phyloP scores from a whole-genome alignment of 1,140 invertebrate genomes.

The Sogatella furcifera region DNA sequence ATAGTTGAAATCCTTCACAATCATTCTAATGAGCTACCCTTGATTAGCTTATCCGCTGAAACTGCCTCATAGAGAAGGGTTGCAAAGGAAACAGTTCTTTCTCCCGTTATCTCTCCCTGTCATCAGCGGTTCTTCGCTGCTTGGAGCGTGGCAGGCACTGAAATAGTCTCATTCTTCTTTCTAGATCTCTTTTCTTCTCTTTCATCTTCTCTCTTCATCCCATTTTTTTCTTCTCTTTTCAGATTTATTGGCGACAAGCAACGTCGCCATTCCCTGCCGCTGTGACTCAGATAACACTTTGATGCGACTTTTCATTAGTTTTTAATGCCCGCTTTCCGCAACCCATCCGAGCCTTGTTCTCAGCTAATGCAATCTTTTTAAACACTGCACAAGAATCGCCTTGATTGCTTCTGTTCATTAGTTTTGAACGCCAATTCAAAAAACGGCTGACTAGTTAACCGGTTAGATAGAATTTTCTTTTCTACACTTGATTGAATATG shows the following conservation, averaged over 20 bases:
- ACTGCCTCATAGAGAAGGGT: neutral
- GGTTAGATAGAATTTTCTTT: too few relatives aligned
- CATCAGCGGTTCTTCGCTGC: neutral
- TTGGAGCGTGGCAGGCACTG: neutral
- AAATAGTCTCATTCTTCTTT: neutral
- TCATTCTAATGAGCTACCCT: neutral
- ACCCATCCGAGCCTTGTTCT: neutral
- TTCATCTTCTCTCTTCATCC: neutral
- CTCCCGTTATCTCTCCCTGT: neutral
- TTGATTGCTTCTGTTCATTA: neutral
- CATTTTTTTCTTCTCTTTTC: neutral
- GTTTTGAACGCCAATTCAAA: too few relatives aligned
- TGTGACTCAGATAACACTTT: neutral
- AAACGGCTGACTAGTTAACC: too few relatives aligned
- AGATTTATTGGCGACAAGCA: neutral
- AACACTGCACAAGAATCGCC: neutral
- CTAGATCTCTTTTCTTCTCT: neutral
- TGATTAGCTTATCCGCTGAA: neutral
- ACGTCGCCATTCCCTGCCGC: constrained; percentile 1
- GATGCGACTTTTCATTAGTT: constrained; percentile 3
- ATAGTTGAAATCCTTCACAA: too few relatives aligned
- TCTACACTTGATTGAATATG: too few relatives aligned
- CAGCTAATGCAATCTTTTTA: neutral
- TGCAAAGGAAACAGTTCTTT: neutral
- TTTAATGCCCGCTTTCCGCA: neutral